These are phyloP conservation scores for Drosophila limbata DNA, from an alignment of 2,888 invertebrate species.

Conservation along the genomic window DNA sequence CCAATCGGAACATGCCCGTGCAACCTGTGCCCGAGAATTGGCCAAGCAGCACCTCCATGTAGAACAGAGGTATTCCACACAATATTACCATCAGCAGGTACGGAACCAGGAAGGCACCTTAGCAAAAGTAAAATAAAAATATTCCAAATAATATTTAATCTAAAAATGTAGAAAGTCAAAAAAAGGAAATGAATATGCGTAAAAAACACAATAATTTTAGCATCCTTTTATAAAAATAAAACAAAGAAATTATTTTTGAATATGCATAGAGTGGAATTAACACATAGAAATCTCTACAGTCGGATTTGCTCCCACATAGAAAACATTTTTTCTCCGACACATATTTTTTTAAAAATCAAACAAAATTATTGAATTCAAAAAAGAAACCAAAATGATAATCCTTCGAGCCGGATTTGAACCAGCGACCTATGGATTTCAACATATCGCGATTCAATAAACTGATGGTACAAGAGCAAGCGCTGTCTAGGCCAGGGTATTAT, in stretches of 20 bases:
- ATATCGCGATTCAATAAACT: slow-evolving; percentile 51
- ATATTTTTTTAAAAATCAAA: not conserved
- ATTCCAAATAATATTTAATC: not conserved
- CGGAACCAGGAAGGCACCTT: slow-evolving; percentile 92
- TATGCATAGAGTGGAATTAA: too few species aligned
- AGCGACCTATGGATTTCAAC: slow-evolving; percentile 82
- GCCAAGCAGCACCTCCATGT: slow-evolving; percentile 94
- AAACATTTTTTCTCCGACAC: too few species aligned
- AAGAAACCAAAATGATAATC: slow-evolving; percentile 51
- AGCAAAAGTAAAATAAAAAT: not conserved
- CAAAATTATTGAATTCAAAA: not conserved
- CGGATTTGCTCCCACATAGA: not conserved
- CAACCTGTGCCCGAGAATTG: slow-evolving; percentile 94
- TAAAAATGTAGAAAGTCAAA: not conserved
- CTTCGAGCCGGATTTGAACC: slow-evolving; percentile 82
- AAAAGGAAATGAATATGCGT: not conserved
- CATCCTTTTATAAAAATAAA: too few species aligned
- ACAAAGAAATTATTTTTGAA: too few species aligned
- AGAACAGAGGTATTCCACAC: slow-evolving; percentile 95
- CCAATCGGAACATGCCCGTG: slow-evolving; percentile 92
- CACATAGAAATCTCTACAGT: not conserved
- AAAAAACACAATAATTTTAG: not conserved
- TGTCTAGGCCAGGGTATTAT: slow-evolving; percentile 51
- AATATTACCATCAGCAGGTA: slow-evolving; percentile 92
- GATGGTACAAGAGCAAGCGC: slow-evolving; percentile 60